phyloP scores from a whole-genome alignment of 2,797 vertebrate species.

The Carapus acus region DNA sequence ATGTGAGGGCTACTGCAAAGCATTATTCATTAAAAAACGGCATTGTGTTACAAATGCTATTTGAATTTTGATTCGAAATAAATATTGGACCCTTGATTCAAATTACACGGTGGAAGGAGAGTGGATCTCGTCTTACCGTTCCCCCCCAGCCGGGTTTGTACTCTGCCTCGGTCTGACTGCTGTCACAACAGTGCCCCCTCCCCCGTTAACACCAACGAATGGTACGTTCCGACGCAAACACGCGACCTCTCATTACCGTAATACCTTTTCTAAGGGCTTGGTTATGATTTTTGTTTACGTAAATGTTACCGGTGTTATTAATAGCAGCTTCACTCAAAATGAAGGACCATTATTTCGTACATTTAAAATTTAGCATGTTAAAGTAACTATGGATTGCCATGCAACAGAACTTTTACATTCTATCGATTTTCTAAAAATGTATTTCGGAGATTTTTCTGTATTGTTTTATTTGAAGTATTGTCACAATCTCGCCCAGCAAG shows the following conservation, averaged over 20 bases:
- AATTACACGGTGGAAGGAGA: constrained; percentile 11
- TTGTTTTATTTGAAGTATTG: no score
- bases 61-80: background rate
- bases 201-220: constrained; percentile 42
- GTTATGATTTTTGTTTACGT: no score
- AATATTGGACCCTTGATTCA: background rate
- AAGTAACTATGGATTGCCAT: no score
- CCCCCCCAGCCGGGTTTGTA: constrained; percentile 57
- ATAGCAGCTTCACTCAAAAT: no score
- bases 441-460: no score
- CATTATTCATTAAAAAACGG: background rate
- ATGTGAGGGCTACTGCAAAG: constrained; percentile 5
- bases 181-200: constrained; percentile 69
- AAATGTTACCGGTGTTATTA: no score
- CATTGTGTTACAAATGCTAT: fast-evolving
- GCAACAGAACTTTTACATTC: no score
- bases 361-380: no score
- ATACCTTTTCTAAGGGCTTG: background rate
- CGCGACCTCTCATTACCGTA: constrained; percentile 40
- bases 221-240: constrained; percentile 62
- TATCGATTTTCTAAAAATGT: no score
- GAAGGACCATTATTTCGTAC: no score
- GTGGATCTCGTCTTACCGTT: constrained; percentile 49
- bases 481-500: no score
- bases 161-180: constrained; percentile 56